A percentile compares a stretch with the other conserved stretches of the same genome.
Evolutionary conservation across 2,113 vertebrate genomes (phyloP).

Genomic region (Cyprichromis sp.): DNA sequence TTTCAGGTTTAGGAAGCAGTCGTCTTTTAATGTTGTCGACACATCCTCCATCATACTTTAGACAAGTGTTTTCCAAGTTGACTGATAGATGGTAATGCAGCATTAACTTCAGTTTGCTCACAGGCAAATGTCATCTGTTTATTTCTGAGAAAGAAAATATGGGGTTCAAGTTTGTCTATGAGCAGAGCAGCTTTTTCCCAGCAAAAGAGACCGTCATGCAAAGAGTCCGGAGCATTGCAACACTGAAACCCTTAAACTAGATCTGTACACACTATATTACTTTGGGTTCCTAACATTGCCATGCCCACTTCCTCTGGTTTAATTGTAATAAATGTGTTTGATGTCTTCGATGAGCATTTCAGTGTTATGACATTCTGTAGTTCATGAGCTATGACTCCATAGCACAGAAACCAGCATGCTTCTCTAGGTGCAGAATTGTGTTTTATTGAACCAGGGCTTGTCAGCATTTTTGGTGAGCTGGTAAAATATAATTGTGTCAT

Average conservation of each 20-base stretch:
- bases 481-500: constrained; percentile 80
- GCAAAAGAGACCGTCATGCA: background rate
- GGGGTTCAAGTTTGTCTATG: constrained; percentile 5
- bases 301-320: background rate
- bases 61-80: constrained; percentile 43
- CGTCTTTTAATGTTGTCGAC: constrained; percentile 39
- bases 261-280: constrained; percentile 3
- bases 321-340: constrained; percentile 37
- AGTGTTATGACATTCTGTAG: constrained; percentile 16
- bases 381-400: constrained; percentile 58
- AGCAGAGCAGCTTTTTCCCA: background rate
- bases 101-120: constrained; percentile 47
- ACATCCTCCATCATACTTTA: constrained; percentile 59
- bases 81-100: constrained; percentile 56
- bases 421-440: constrained; percentile 59
- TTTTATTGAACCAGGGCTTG: constrained; percentile 71
- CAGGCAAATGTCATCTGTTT: constrained; percentile 44
- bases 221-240: background rate
- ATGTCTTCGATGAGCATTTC: constrained; percentile 8
- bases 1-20: constrained; percentile 51
- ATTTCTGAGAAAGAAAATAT: background rate
- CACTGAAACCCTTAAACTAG: background rate
- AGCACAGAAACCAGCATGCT: constrained; percentile 26
- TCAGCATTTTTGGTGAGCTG: constrained; percentile 75
- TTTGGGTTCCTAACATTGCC: constrained; percentile 7